Base-by-base conservation (phyloP, 2,113 vertebrate species). In the Carlito syrichta region DNA sequence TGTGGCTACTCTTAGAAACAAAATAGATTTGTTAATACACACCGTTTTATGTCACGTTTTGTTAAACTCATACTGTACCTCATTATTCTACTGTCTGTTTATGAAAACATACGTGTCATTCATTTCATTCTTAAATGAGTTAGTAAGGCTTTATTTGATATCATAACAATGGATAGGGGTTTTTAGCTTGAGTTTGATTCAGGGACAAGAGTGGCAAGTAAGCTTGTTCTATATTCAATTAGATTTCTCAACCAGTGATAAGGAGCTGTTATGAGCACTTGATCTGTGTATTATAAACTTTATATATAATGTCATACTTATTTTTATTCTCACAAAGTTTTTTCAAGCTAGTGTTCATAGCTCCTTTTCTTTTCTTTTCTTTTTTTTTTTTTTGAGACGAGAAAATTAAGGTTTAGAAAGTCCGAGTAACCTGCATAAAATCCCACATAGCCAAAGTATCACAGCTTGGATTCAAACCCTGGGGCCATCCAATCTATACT, bases 141-240 rank as follows among this genome's bases (percentile, higher is more conserved):
- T 74, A 83, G 3, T 27, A 63, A 83, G n/a, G 1, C 3, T 93
- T 83, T 95, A 27, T 27, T 89, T 92, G 74, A 8, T 73, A 40
- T 90, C 27, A 77, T 66, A 40, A 23, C 17, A 38, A n/a, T 48
- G 6, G 2, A 22, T 81, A 86, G 45, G 27, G 69, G 43, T 62
- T 94, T 58, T 94, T 60, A 79, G 27, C 5, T 87, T 86, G 14
- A 50, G 27, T 71, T 77, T 66, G 23, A 88, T 45, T 86, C 38
- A 83, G 45, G 48, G 9, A 32, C 1, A 40, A 56, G 56, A 56
- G 17, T 17, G 4, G 10, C 9, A 93, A 58, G 7, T 52, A n/a
- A 32, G 1, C 3, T 17, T 54, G 20, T 69, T 68, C 79, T 63
- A 45, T 74, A 58, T 20, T 69, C 25, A 89, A 76, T n/a, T 3